These are phyloP conservation scores for Conus canariensis DNA, from an alignment of 2,888 invertebrate genomes.

Conservation along the genomic window DNA sequence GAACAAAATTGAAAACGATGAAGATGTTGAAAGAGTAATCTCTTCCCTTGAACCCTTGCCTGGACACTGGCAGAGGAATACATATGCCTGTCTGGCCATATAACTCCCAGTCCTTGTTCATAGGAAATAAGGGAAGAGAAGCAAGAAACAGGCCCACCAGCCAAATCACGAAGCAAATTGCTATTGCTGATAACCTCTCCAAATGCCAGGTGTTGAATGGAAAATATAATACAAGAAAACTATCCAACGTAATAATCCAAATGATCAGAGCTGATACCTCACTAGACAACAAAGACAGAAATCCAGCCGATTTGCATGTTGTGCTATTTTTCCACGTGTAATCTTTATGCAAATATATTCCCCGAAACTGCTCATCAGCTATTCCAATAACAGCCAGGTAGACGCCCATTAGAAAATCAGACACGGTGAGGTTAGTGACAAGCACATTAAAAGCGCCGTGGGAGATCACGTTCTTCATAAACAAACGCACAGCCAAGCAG, in stretches of 20 bases:
- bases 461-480: background rate
- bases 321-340: background rate
- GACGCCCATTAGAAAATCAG: constrained; percentile 5
- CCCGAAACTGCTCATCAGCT: background rate
- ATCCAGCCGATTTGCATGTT: background rate
- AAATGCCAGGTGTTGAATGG: background rate
- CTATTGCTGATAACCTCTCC: background rate
- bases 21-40: background rate
- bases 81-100: constrained; percentile 10
- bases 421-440: background rate
- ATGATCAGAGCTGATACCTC: constrained; percentile 2
- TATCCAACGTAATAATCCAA: background rate
- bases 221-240: background rate
- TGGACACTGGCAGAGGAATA: background rate
- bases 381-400: background rate
- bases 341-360: background rate
- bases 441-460: background rate
- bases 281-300: constrained; percentile 1
- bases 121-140: background rate
- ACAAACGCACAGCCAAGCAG: background rate
- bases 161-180: background rate
- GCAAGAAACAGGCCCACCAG: background rate
- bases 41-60: background rate
- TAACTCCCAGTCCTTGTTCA: background rate
- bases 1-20: background rate